Evolutionary conservation across 2,888 invertebrate genomes (phyloP), one percentile per base, ranked within the genome.

Genomic region (Trimorus sp.): DNA sequence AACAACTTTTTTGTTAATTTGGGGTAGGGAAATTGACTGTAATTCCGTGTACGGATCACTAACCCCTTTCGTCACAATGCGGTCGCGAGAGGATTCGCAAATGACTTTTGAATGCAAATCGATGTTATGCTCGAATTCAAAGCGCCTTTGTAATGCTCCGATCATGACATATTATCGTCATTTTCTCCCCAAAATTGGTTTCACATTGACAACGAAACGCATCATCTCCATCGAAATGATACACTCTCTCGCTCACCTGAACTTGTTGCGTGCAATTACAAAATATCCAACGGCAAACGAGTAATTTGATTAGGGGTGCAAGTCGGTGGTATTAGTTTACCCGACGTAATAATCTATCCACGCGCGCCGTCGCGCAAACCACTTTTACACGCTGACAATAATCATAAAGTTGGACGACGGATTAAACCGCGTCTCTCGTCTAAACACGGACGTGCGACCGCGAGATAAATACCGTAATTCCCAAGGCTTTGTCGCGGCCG

Each of bases 301-400:
- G 40, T 56, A 63, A 63, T 63, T 63, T 63, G 56, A 63, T 73
- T 48, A 73, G 26, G 60, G 51, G 40, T n/a, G 65, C 63, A 56
- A 65, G 58, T 65, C 48, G 65, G 36, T 37, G 58, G 62, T 71
- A 71, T 71, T 62, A 62, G 54, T 71, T 71, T 62, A 54, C 71
- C 38, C 51, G 8, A 12, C 37, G 60, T 60, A 59, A 60, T 60
- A 70, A 60, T 70, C 40, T 53, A 60, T 70, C 40, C 59, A 40
- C 51, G n/a, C 12, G 26, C 26, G 40, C 36, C 12, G 42, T 7
- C 40, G 16, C 26, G 71, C 53, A 71, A 59, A 54, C 71, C 59
- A 71, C 71, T 71, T 71, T 71, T 71, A 62, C 45, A 54, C 11
- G n/a, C 54, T 62, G 71, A 71, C 71, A 71, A 71, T 71, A 71